A percentile compares a stretch with the other conserved stretches of the same genome.
Evolutionary conservation across 2,797 vertebrate genomes (phyloP).

Genomic region (Pangasius krempfi): DNA sequence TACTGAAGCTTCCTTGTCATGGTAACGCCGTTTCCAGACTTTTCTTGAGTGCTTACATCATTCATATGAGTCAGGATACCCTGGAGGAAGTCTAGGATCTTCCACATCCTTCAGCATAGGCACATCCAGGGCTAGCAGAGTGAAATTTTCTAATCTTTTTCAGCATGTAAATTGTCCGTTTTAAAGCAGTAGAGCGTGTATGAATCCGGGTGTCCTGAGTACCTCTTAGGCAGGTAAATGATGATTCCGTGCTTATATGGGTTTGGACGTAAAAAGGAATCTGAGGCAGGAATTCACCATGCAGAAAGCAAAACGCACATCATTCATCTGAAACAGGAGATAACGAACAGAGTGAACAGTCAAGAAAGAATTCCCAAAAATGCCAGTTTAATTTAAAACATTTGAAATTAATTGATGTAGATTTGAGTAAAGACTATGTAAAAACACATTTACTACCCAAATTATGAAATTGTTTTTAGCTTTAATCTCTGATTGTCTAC

Average conservation of each 20-base stretch:
- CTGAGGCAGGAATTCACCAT: neutral
- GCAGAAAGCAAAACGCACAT: neutral
- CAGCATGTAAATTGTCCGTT: slow-evolving; percentile 3
- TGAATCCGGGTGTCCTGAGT: neutral
- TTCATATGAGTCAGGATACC: slow-evolving; percentile 46
- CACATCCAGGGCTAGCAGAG: slow-evolving; percentile 17
- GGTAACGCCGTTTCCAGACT: slow-evolving; percentile 25
- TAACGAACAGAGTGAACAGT: slow-evolving; percentile 1
- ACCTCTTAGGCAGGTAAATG: neutral
- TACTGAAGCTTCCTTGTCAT: slow-evolving; percentile 38
- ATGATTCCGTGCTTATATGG: neutral
- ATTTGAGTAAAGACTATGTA: neutral
- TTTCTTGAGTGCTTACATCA: slow-evolving; percentile 44
- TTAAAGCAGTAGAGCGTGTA: neutral
- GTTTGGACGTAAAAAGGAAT: slow-evolving; percentile 39
- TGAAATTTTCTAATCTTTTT: neutral
- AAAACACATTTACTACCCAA: neutral
- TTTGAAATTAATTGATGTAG: neutral
- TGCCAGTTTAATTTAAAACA: neutral
- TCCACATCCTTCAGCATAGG: slow-evolving; percentile 45
- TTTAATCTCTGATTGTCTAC: neutral
- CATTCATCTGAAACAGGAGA: slow-evolving; percentile 17
- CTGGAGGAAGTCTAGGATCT: slow-evolving; percentile 37
- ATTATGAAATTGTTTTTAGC: neutral
- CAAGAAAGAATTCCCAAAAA: neutral